These are phyloP conservation scores for Heterocephalus glaber DNA, from an alignment of 2,113 vertebrate species.

Conservation along the genomic window DNA sequence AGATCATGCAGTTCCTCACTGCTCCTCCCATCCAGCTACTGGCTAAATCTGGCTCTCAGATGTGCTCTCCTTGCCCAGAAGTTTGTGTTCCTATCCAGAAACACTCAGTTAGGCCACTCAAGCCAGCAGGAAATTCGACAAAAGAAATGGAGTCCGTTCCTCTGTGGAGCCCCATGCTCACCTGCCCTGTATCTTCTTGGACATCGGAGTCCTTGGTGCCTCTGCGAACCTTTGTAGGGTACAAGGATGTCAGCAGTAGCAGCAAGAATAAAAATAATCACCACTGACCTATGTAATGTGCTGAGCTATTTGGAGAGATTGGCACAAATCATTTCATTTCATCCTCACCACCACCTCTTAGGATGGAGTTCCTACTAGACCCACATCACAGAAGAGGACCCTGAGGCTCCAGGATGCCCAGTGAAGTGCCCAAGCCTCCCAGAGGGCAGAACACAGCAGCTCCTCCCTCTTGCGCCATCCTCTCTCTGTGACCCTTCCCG, in stretches of 20 bases:
- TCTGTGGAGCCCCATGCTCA: not conserved
- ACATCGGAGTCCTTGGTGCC: not conserved
- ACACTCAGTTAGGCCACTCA: not conserved
- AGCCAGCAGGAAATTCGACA: not conserved
- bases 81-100: not conserved
- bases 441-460: not conserved
- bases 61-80: not conserved
- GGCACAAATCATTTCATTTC: not conserved
- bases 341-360: too few species aligned
- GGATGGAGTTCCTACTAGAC: not conserved
- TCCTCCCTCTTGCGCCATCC: accelerated
- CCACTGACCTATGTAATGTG: accelerated
- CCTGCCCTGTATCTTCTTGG: not conserved
- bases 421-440: not conserved
- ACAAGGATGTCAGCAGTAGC: accelerated
- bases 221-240: accelerated
- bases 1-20: not conserved
- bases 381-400: not conserved
- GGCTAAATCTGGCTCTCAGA: not conserved
- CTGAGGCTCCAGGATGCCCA: not conserved
- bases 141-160: not conserved
- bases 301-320: not conserved
- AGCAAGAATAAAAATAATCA: not conserved
- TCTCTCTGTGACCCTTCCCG: not conserved
- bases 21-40: not conserved